Percentiles rank a stretch among this genome's conserved stretches.
Evolutionary conservation across 2,888 invertebrate genomes (phyloP).

Genomic region (Chrysolina haemoptera): DNA sequence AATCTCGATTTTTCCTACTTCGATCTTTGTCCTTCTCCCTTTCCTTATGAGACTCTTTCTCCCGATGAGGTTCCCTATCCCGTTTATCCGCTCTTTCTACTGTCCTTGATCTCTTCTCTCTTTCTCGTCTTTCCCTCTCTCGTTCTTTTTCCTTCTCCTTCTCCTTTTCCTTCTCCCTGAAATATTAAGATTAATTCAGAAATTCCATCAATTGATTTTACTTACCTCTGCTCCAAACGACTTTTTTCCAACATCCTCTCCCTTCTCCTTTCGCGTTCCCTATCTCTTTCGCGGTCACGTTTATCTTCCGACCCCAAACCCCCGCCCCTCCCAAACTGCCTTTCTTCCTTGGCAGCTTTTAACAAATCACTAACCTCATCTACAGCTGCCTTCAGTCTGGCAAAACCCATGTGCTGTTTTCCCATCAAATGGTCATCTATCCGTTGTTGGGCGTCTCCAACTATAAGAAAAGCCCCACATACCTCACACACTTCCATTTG

Average conservation of each 20-base stretch:
- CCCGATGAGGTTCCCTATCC: conserved; percentile 46
- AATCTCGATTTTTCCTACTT: conserved; percentile 61
- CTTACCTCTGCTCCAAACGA: conserved; percentile 60
- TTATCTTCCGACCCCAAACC: conserved; percentile 56
- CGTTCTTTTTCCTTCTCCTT: conserved; percentile 45
- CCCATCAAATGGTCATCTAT: conserved; percentile 99
- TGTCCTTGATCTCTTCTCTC: conserved; percentile 58
- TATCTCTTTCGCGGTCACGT: conserved; percentile 56
- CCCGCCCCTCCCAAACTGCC: conserved; percentile 56
- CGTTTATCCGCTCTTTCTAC: conserved; percentile 56
- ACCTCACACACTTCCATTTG: conserved; percentile 99
- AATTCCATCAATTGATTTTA: background rate
- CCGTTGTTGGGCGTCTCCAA: conserved; percentile 97
- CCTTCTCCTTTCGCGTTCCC: conserved; percentile 49
- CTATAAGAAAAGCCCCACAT: conserved; percentile 98
- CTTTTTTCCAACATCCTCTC: conserved; percentile 49
- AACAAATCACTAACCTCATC: conserved; percentile 74
- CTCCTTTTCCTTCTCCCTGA: conserved; percentile 56
- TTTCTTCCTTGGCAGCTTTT: conserved; percentile 75
- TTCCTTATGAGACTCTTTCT: conserved; percentile 53
- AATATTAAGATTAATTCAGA: background rate
- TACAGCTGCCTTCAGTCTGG: conserved; percentile 79
- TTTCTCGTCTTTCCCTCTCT: conserved; percentile 48
- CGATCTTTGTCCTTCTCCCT: conserved; percentile 58
- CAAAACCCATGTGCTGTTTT: conserved; percentile 96